phyloP scores from a whole-genome alignment of 2,888 invertebrate genomes.

The Ichneumoninae sp. region DNA sequence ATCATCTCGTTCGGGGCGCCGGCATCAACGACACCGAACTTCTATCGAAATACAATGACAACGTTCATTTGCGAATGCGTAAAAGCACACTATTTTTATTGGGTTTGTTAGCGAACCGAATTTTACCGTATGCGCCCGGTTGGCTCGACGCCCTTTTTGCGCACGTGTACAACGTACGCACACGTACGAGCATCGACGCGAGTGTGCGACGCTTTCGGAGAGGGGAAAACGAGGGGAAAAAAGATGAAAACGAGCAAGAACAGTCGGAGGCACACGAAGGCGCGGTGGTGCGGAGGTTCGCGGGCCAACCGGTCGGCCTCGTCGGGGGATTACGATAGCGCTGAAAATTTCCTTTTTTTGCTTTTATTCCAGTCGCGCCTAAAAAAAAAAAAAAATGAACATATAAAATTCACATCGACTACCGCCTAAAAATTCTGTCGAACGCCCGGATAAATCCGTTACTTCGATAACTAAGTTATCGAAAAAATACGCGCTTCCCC shows the following conservation, averaged over 20 bases:
- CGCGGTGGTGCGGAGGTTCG: conserved; percentile 27
- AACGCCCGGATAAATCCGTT: conserved; percentile 58
- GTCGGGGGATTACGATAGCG: conserved; percentile 63
- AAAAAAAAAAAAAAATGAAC: conserved; percentile 40
- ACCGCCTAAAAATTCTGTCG: conserved; percentile 47
- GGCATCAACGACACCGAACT: conserved; percentile 57
- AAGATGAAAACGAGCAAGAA: conserved; percentile 35
- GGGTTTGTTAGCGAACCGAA: conserved; percentile 75
- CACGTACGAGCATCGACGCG: background rate
- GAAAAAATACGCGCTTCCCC: conserved; percentile 49
- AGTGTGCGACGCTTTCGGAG: background rate
- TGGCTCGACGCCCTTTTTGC: conserved; percentile 27
- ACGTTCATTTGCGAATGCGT: conserved; percentile 81
- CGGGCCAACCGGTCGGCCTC: conserved; percentile 50
- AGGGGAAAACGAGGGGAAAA: conserved; percentile 3
- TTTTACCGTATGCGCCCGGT: conserved; percentile 26
- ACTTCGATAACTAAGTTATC: conserved; percentile 65
- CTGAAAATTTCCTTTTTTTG: conserved; percentile 39
- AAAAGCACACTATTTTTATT: conserved; percentile 81
- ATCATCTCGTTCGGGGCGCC: conserved; percentile 23
- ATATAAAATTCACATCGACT: conserved; percentile 42
- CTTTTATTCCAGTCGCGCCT: conserved; percentile 37
- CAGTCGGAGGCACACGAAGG: conserved; percentile 10
- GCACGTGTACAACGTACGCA: background rate
- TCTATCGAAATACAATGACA: conserved; percentile 79